Evolutionary conservation across 2,888 invertebrate genomes (phyloP).

Genomic region (Habroteleia sp.): DNA sequence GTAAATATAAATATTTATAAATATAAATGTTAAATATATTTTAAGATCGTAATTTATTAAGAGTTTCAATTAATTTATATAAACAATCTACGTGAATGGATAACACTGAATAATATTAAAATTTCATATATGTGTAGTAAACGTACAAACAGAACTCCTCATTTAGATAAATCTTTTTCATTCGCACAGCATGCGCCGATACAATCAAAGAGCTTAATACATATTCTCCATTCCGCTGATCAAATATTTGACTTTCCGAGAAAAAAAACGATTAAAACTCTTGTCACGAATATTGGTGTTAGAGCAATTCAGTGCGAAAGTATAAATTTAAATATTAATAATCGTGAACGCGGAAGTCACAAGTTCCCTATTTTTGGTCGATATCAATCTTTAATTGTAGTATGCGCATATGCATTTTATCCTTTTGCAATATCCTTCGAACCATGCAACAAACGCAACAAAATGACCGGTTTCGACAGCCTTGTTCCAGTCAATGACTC

Average conservation of each 20-base stretch:
- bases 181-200: slow-evolving; percentile 11
- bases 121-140: no score
- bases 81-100: no score
- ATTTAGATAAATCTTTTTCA: slow-evolving; percentile 21
- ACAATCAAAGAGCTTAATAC: slow-evolving; percentile 30
- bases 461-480: slow-evolving; percentile 62
- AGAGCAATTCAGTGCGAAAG: slow-evolving; percentile 37
- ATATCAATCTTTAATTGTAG: slow-evolving; percentile 56
- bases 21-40: no score
- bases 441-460: slow-evolving; percentile 58
- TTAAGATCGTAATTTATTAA: no score
- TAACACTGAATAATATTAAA: no score
- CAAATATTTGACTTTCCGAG: slow-evolving; percentile 38
- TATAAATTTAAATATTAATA: slow-evolving; percentile 61
- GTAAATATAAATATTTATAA: no score
- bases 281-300: slow-evolving; percentile 31
- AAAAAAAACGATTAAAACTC: slow-evolving; percentile 42
- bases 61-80: no score
- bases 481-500: slow-evolving; percentile 50
- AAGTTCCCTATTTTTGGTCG: slow-evolving; percentile 43
- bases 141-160: no score
- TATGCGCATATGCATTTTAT: slow-evolving; percentile 50
- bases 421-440: slow-evolving; percentile 55
- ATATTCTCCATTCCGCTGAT: slow-evolving; percentile 42
- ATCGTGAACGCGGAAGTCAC: slow-evolving; percentile 37